These are phyloP conservation scores for Protobothrops mucrosquamatus DNA, from an alignment of 2,113 vertebrate species.

Conservation along the genomic window DNA sequence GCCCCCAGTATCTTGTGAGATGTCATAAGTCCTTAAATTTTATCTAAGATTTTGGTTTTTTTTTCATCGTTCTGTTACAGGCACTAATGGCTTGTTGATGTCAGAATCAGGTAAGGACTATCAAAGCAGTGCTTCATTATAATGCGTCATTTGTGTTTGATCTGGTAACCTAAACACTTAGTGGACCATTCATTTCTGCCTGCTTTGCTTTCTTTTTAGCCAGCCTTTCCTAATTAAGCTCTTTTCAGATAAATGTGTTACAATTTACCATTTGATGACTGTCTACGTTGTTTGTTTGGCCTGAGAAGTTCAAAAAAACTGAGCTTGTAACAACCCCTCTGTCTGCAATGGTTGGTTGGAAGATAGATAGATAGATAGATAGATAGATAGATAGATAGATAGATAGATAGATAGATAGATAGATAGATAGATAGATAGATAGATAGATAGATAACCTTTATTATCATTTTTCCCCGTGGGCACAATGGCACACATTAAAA, in stretches of 20 bases:
- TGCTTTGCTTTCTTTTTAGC: neutral
- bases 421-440: too few relatives aligned
- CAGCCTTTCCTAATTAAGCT: neutral
- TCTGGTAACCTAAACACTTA: neutral
- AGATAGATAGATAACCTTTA: too few relatives aligned
- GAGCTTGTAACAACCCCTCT: neutral
- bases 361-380: too few relatives aligned
- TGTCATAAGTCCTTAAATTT: neutral
- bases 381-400: too few relatives aligned
- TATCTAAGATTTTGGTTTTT: neutral
- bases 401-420: too few relatives aligned
- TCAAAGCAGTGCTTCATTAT: neutral
- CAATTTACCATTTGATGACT: neutral
- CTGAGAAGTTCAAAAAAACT: neutral
- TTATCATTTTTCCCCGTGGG: too few relatives aligned
- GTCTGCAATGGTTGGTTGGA: neutral
- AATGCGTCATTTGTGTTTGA: neutral
- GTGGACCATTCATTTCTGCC: neutral
- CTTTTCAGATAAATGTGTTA: neutral
- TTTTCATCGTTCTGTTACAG: neutral
- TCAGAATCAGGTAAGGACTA: neutral
- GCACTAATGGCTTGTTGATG: neutral
- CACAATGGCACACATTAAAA: too few relatives aligned
- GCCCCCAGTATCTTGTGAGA: neutral
- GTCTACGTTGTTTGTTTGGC: too few relatives aligned